Conservation (phyloP, 2,797 vertebrate genomes). For the Kryptopterus vitreolus region DNA sequence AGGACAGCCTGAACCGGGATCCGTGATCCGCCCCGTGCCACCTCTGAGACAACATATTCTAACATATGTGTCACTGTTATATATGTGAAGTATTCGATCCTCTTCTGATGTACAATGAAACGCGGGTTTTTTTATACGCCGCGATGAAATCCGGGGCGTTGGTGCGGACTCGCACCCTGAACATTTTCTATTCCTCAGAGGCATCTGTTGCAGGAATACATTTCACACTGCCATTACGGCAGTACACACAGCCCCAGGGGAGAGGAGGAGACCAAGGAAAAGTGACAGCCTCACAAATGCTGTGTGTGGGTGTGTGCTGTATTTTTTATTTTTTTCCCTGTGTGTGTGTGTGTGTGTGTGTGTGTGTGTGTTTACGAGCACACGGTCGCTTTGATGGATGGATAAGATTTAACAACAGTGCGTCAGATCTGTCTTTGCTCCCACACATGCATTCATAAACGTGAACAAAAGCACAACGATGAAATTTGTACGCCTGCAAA, state of each 20-base stretch:
- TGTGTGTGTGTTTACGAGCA: neutral
- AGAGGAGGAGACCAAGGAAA: slow-evolving; percentile 22
- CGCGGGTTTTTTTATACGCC: neutral
- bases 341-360: neutral
- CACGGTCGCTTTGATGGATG: neutral
- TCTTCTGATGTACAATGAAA: slow-evolving; percentile 28
- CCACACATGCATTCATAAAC: slow-evolving; percentile 27
- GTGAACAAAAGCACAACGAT: slow-evolving; percentile 13
- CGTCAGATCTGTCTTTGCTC: slow-evolving; percentile 5
- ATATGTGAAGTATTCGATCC: slow-evolving; percentile 8
- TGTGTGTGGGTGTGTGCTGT: slow-evolving; percentile 13
- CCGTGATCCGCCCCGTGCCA: neutral
- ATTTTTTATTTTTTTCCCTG: too few relatives aligned
- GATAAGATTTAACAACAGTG: slow-evolving; percentile 26
- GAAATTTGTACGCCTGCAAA: neutral
- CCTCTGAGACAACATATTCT: slow-evolving; percentile 1
- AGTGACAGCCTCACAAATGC: slow-evolving; percentile 24
- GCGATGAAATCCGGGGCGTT: neutral
- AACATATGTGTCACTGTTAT: neutral
- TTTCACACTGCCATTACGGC: slow-evolving; percentile 12
- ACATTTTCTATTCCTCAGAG: slow-evolving; percentile 20
- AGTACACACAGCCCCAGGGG: slow-evolving; percentile 17
- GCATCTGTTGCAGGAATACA: slow-evolving; percentile 29
- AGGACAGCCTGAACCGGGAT: neutral
- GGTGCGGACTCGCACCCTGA: slow-evolving; percentile 8